Evolutionary conservation across 2,888 invertebrate species (phyloP).

Genomic region (Colletes collaris): DNA sequence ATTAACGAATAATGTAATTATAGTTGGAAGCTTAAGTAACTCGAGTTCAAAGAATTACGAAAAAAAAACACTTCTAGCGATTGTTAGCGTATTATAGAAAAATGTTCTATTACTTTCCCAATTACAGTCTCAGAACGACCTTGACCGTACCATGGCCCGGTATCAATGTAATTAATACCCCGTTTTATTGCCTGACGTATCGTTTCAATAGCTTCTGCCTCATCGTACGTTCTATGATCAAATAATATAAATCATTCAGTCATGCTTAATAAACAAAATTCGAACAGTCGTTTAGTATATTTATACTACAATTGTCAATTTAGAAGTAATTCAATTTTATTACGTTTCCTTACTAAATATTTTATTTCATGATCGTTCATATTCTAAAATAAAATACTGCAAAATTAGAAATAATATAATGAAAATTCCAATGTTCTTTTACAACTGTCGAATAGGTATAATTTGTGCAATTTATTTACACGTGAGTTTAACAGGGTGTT

Average conservation of each 20-base stretch:
- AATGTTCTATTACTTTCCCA: slow-evolving; percentile 86
- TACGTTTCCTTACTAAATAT: too few relatives aligned
- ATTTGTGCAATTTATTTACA: not conserved
- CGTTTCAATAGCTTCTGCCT: slow-evolving; percentile 88
- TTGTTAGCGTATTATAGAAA: not conserved
- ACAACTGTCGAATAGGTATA: too few relatives aligned
- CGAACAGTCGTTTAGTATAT: not conserved
- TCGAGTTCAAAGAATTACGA: not conserved
- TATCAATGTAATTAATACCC: slow-evolving; percentile 96
- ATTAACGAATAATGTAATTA: not conserved
- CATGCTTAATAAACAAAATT: not conserved
- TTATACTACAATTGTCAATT: too few relatives aligned
- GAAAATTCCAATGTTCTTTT: too few relatives aligned
- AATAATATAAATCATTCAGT: not conserved
- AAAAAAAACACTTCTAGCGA: not conserved
- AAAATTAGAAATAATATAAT: too few relatives aligned
- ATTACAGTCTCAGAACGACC: slow-evolving; percentile 92
- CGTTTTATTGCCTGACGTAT: slow-evolving; percentile 88
- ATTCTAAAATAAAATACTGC: too few relatives aligned
- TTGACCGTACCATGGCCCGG: slow-evolving; percentile 96
- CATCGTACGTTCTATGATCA: slow-evolving; percentile 85
- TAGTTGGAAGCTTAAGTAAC: too few relatives aligned
- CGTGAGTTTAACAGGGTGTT: not conserved
- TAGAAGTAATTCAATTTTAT: too few relatives aligned
- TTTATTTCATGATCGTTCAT: too few relatives aligned